These are phyloP conservation scores for Oryzias curvinotus DNA, from an alignment of 2,113 vertebrate genomes.

Conservation along the genomic window DNA sequence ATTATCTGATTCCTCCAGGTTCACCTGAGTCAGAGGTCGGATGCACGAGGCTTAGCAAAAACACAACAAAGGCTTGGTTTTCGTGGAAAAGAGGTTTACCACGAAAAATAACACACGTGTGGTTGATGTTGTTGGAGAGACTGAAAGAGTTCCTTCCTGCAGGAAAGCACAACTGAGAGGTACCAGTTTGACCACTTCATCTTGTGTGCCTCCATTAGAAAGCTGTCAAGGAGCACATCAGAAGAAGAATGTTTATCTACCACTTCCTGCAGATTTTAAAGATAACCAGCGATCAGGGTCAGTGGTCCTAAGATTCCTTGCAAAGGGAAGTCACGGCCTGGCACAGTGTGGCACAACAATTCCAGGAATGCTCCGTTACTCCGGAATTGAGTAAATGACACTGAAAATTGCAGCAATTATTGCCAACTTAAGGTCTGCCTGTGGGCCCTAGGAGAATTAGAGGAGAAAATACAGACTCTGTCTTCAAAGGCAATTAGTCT, in stretches of 20 bases:
- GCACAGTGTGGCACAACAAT: constrained; percentile 12
- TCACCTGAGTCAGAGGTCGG: constrained; percentile 61
- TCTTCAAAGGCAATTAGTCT: constrained; percentile 82
- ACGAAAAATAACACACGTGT: constrained; percentile 6
- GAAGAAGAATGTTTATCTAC: background rate
- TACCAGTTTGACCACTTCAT: background rate
- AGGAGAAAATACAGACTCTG: constrained; percentile 70
- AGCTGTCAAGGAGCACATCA: background rate
- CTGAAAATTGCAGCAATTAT: constrained; percentile 65
- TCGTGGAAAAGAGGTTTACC: constrained; percentile 19
- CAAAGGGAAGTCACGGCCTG: background rate
- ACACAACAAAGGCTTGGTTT: constrained; percentile 42
- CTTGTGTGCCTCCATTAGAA: background rate
- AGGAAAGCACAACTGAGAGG: background rate
- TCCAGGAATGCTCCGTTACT: constrained; percentile 40
- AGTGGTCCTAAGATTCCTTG: background rate
- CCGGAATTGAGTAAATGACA: constrained; percentile 59
- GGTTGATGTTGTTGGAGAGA: constrained; percentile 11
- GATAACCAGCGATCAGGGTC: background rate
- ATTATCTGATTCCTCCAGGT: constrained; percentile 47
- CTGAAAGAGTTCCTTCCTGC: constrained; percentile 11
- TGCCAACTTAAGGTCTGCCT: constrained; percentile 55
- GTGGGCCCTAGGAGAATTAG: constrained; percentile 62
- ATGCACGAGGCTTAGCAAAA: constrained; percentile 37
- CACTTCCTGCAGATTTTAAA: constrained; percentile 12